phyloP scores from a whole-genome alignment of 2,888 invertebrate genomes.

The Archaeoteleia sp. region DNA sequence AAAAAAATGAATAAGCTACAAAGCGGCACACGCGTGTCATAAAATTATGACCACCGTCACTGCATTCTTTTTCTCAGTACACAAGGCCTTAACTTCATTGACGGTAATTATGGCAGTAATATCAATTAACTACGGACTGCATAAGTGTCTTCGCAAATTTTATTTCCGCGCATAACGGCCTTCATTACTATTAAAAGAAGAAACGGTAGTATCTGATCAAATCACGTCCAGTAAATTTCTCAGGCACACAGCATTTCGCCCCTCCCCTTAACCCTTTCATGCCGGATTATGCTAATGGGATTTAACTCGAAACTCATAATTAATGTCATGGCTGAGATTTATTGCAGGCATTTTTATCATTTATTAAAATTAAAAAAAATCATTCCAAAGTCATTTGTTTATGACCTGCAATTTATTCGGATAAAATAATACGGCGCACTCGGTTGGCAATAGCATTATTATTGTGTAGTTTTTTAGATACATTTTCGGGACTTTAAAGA shows the following conservation, averaged over 20 bases:
- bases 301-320: conserved; percentile 18
- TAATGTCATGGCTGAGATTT: conserved; percentile 12
- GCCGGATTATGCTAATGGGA: conserved; percentile 30
- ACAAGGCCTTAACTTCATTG: not conserved
- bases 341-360: not conserved
- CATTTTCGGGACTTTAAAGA: too few relatives aligned
- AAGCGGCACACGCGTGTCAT: not conserved
- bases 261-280: conserved; percentile 16
- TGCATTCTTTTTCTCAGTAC: not conserved
- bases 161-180: conserved; percentile 5
- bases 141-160: conserved; percentile 14
- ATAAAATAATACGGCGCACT: too few relatives aligned
- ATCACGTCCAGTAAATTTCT: conserved; percentile 28
- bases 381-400: too few relatives aligned
- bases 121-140: not conserved
- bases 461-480: too few relatives aligned
- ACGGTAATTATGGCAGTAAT: conserved; percentile 1
- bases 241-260: conserved; percentile 11
- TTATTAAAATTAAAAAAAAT: too few relatives aligned
- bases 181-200: conserved; percentile 17
- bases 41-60: not conserved
- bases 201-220: conserved; percentile 26
- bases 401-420: too few relatives aligned
- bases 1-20: too few relatives aligned
- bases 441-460: too few relatives aligned